Evolutionary conservation across 2,797 vertebrate species (phyloP), one percentile per base, ranked within the genome.

Genomic region (Miichthys miiuy): DNA sequence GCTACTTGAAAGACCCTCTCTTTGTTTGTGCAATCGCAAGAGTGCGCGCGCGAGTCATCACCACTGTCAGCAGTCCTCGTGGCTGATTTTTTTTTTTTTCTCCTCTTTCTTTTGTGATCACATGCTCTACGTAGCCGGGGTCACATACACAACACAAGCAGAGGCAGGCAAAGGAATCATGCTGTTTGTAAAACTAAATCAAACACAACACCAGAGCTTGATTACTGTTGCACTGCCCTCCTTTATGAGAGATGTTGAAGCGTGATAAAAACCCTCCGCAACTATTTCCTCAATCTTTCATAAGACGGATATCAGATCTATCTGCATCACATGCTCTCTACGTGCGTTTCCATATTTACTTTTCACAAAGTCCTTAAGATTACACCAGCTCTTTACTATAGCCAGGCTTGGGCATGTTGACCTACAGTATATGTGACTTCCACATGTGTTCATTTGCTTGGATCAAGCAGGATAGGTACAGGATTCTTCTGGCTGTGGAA

Each of bases 11-110:
- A 76, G 41, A 41, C 38, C 46, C 17, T 57, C 38, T 70, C 18
- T 76, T 20, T 61, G 63, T 84, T 47, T 74, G 55, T 60, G 34
- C 75, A 64, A 34, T 47, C 7, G 17, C 17, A 69, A 41, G 21
- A 51, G 48, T 63, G 58, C 55, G 48, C 38, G 23, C 3, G 5
- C 30, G 72, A 71, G 79, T 66, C 67, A 47, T 86, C 81, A 84
- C 51, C 62, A 38, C 78, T 74, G 81, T 85, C 86, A 89, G 82
- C 80, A 83, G 89, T 81, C 84, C 71, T 74, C 75, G 56, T 72
- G 83, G 75, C 68, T 83, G 70, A 87, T 81, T 85, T 81, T 57
- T 61, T 81, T 67, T 79, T 64, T 72, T 79, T 14, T 12, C n/a
- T 0, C 9, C 0, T 34, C 34, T 34, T 34, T 34, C 7, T 38